phyloP scores from a whole-genome alignment of 2,888 invertebrate species.

The Tenthredo scrophulariae region DNA sequence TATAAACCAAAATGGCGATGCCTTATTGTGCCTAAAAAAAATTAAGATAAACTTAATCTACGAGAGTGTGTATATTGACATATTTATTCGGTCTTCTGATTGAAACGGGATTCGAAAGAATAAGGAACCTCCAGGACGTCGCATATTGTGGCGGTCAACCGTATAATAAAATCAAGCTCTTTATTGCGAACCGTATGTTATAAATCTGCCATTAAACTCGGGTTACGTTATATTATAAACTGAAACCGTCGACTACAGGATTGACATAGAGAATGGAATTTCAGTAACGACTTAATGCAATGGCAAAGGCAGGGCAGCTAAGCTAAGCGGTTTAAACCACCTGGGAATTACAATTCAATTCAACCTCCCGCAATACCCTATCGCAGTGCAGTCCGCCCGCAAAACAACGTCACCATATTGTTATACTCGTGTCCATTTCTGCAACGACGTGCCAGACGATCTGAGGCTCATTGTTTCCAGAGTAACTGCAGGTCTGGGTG shows the following conservation, averaged over 20 bases:
- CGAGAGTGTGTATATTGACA: background rate
- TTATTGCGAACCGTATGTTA: background rate
- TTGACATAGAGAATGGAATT: constrained; percentile 46
- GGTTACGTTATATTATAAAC: constrained; percentile 37
- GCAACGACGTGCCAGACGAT: constrained; percentile 33
- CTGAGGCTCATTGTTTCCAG: constrained; percentile 47
- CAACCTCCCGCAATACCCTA: constrained; percentile 60
- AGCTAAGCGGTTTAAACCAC: constrained; percentile 59
- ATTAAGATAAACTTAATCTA: background rate
- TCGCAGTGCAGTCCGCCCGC: constrained; percentile 21
- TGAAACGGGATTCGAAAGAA: background rate
- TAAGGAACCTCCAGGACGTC: background rate
- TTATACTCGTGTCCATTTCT: constrained; percentile 49
- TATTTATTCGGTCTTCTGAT: background rate
- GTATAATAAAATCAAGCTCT: background rate
- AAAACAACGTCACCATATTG: constrained; percentile 52
- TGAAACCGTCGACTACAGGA: background rate
- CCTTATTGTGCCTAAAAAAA: background rate
- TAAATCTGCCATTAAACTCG: constrained; percentile 44
- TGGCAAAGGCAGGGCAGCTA: constrained; percentile 39
- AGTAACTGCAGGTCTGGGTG: constrained; percentile 9
- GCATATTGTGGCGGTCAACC: background rate
- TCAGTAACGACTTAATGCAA: constrained; percentile 58
- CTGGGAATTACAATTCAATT: constrained; percentile 61
- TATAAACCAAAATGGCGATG: constrained; percentile 20